phyloP scores from a whole-genome alignment of 2,888 invertebrate species.

The Synergus japonicus region DNA sequence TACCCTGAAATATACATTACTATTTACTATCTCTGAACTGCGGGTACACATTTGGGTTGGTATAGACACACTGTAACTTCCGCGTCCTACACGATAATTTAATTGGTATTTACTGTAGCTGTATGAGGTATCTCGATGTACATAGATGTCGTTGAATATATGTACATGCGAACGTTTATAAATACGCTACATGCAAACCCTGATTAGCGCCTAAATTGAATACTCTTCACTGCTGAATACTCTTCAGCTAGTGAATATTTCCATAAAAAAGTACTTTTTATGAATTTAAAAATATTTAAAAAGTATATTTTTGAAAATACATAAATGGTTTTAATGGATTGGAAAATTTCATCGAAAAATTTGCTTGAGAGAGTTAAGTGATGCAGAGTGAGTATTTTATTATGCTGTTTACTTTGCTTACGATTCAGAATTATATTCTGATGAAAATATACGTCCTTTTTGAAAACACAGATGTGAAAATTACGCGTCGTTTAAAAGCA shows the following conservation, averaged over 20 bases:
- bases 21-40: background rate
- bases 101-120: constrained; percentile 61
- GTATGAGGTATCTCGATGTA: constrained; percentile 35
- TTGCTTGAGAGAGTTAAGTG: background rate
- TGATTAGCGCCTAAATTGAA: constrained; percentile 66
- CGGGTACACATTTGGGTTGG: background rate
- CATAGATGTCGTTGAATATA: background rate
- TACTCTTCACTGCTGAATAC: constrained; percentile 68
- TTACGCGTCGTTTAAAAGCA: background rate
- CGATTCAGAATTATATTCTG: background rate
- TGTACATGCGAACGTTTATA: background rate
- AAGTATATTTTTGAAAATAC: background rate
- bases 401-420: background rate
- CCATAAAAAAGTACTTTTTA: background rate
- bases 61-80: constrained; percentile 48
- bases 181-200: constrained; percentile 48
- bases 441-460: background rate
- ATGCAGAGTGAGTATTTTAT: background rate
- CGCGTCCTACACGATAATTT: constrained; percentile 53
- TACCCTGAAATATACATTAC: background rate
- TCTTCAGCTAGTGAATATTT: constrained; percentile 55
- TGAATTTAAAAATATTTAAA: background rate
- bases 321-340: too few species aligned
- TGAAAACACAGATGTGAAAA: background rate
- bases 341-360: background rate